A percentile compares a stretch with the other conserved stretches of the same genome.
phyloP scores from a whole-genome alignment of 1,140 invertebrate species.

The Cecropterus lyciades region DNA sequence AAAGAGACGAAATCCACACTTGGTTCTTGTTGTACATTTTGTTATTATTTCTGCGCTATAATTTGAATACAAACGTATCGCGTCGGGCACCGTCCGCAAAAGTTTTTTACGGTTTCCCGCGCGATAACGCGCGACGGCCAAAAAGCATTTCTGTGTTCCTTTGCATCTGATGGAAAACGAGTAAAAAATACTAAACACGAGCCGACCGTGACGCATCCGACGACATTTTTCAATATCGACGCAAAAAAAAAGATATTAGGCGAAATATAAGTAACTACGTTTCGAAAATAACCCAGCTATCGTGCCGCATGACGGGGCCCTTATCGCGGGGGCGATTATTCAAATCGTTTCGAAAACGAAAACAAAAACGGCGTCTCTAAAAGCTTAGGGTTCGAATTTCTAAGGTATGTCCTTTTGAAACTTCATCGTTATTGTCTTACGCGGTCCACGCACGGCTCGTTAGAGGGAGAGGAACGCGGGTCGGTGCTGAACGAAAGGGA shows the following conservation, averaged over 20 bases:
- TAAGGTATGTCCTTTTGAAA: conserved; percentile 57
- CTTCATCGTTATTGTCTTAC: conserved; percentile 71
- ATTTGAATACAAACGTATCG: conserved; percentile 65
- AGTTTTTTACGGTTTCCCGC: conserved; percentile 61
- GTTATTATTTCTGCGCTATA: conserved; percentile 46
- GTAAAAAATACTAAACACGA: conserved; percentile 37
- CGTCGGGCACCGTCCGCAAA: conserved; percentile 51
- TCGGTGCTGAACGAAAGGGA: conserved; percentile 47
- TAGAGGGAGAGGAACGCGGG: conserved; percentile 47
- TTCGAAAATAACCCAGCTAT: conserved; percentile 55
- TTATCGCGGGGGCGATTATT: conserved; percentile 59
- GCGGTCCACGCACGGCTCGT: conserved; percentile 59
- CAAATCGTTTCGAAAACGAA: conserved; percentile 46
- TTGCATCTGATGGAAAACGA: conserved; percentile 51
- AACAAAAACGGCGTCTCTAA: conserved; percentile 50
- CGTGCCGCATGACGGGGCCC: conserved; percentile 45
- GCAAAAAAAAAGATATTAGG: conserved; percentile 65
- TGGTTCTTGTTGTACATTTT: conserved; percentile 37
- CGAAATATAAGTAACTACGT: conserved; percentile 59
- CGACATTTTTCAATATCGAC: conserved; percentile 76
- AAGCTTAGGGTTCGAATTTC: conserved; percentile 64
- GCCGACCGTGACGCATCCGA: conserved; percentile 67
- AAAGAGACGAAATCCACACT: conserved; percentile 35
- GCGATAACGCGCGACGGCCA: conserved; percentile 71
- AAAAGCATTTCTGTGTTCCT: conserved; percentile 81